Conservation (phyloP, 2,888 invertebrate species). For the Eupithecia subfuscata region DNA sequence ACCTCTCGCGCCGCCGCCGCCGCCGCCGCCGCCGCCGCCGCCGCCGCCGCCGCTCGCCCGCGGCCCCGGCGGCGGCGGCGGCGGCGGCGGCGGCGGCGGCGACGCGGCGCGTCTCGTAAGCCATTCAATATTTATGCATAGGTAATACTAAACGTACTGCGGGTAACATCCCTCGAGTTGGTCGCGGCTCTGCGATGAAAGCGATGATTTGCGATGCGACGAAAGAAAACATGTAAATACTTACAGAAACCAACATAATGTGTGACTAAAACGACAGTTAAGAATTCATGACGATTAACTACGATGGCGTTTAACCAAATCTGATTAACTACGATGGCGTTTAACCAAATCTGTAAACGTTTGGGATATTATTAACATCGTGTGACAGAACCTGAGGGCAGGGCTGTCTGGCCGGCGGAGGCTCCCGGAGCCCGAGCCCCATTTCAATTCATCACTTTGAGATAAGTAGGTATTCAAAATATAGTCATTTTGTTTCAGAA, state of each 20-base stretch:
- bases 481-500: too few relatives aligned
- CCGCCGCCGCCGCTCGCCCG: neutral
- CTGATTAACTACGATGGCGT: too few relatives aligned
- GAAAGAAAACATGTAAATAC: neutral
- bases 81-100: too few relatives aligned
- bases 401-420: neutral
- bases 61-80: too few relatives aligned
- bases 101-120: neutral
- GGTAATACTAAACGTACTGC: neutral
- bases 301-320: too few relatives aligned
- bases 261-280: neutral
- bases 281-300: too few relatives aligned
- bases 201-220: neutral
- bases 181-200: neutral
- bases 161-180: neutral
- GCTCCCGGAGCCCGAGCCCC: neutral
- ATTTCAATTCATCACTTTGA: neutral
- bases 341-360: too few relatives aligned
- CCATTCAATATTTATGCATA: neutral
- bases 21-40: neutral
- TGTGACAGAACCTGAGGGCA: neutral
- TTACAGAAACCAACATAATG: neutral
- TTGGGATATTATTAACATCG: neutral
- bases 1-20: constrained; percentile 29
- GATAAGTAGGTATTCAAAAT: neutral